Evolutionary conservation across 2,888 invertebrate species (phyloP), one percentile per base, ranked within the genome.

Genomic region (Caenorhabditis imperialis): DNA sequence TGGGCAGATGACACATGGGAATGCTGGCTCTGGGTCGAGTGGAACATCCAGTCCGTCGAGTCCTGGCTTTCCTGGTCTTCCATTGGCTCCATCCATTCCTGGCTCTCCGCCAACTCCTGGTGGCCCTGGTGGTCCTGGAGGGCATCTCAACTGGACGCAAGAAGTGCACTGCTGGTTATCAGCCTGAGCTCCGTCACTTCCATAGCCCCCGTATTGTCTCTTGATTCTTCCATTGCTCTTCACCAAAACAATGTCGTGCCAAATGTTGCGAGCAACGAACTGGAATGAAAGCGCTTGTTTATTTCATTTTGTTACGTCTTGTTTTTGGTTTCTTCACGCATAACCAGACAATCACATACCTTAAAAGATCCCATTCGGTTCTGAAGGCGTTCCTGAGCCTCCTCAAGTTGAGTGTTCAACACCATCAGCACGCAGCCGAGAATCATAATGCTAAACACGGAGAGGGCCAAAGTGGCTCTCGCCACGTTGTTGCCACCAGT

Each of bases 1-100:
- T 20, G 87, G 87, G 63, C 87, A 87, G 48, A 87, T 84, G 16
- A 87, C 86, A 67, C 86, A 87, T 42, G 87, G 87, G 80, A 86
- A 86, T 20, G 82, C 79, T n/a, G 86, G 87, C 76, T 88, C 87
- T 12, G 86, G 86, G 27, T 88, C 88, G 5, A 87, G 80, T 8
- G 86, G 85, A 45, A 88, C 81, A 62, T 88, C 88, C 23, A 88
- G 74, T 1, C 88, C 88, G 45, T 88, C 88, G 23, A 88, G 79
- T 47, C 88, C 88, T 14, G 86, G 84, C 62, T 88, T 87, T 65
- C 85, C 75, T 37, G 79, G 74, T 65, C 82, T 57, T 50, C 82
- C 82, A 10, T 75, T 61, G 12, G 79, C 73, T 50, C 82, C 82
- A 55, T 81, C 82, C 61, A 79, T 76, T 65, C 82, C 82, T 6